These are phyloP conservation scores for Marasmarcha lunaedactyla DNA, from an alignment of 2,888 invertebrate species.

Conservation along the genomic window DNA sequence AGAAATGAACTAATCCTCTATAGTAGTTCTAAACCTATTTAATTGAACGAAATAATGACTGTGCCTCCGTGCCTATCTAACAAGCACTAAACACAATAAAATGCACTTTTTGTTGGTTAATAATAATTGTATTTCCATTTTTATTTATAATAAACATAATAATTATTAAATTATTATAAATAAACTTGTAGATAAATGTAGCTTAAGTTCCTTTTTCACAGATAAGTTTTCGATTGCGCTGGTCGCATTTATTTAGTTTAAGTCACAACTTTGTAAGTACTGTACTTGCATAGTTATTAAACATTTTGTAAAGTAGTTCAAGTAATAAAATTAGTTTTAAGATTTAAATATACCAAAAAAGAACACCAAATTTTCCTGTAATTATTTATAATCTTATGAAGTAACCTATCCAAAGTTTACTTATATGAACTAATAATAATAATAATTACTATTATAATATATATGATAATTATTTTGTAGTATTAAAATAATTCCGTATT, in stretches of 20 bases:
- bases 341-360: slow-evolving; percentile 27
- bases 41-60: slow-evolving; percentile 37
- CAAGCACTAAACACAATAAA: slow-evolving; percentile 51
- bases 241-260: slow-evolving; percentile 27
- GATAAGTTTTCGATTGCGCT: slow-evolving; percentile 27
- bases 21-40: slow-evolving; percentile 6
- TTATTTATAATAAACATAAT: slow-evolving; percentile 19
- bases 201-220: slow-evolving; percentile 18
- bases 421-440: slow-evolving; percentile 25
- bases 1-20: background rate
- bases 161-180: background rate
- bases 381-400: slow-evolving; percentile 55
- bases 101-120: slow-evolving; percentile 22
- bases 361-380: slow-evolving; percentile 57
- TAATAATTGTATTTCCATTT: slow-evolving; percentile 5
- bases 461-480: slow-evolving; percentile 15
- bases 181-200: background rate
- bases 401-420: slow-evolving; percentile 24
- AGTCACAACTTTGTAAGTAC: slow-evolving; percentile 13
- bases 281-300: slow-evolving; percentile 28
- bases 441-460: slow-evolving; percentile 21
- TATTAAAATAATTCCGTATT: too few relatives aligned
- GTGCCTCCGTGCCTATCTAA: slow-evolving; percentile 60
- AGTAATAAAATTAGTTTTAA: slow-evolving; percentile 19
- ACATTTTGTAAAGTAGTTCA: slow-evolving; percentile 20